Evolutionary conservation across 53 echinoderm and acorn worm genomes (phyloP).

Genomic region (Luidia sarsii): DNA sequence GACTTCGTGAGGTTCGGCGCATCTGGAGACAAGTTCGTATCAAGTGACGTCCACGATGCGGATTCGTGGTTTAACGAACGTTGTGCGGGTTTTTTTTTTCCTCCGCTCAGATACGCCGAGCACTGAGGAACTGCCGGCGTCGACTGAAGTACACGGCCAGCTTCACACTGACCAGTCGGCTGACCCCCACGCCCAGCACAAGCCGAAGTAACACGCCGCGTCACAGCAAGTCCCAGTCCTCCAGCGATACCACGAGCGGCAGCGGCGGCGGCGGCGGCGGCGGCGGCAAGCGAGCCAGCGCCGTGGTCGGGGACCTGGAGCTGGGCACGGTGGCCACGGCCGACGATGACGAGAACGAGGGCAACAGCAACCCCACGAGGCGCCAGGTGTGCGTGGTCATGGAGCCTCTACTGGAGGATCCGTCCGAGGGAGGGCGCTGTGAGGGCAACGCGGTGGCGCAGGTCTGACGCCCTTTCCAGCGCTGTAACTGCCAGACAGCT

Average conservation of each 20-base stretch:
- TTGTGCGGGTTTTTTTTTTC: too few species aligned
- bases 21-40: too few species aligned
- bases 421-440: neutral
- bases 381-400: constrained; percentile 25
- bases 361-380: neutral
- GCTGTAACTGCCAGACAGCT: too few species aligned
- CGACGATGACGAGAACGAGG: neutral
- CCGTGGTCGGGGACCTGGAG: neutral
- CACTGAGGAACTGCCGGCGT: constrained; percentile 11
- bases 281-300: neutral
- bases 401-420: constrained; percentile 10
- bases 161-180: constrained; percentile 9
- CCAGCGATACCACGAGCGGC: too few species aligned
- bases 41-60: too few species aligned
- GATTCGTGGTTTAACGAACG: too few species aligned
- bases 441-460: too few species aligned
- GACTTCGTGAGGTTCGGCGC: too few species aligned
- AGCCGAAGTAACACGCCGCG: constrained; percentile 27
- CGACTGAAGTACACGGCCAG: neutral
- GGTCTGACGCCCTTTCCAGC: too few species aligned
- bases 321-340: neutral
- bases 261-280: neutral
- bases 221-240: constrained; percentile 45
- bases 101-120: constrained; percentile 16
- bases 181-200: neutral